A percentile compares a stretch with the other conserved stretches of the same genome.
phyloP scores from a whole-genome alignment of 2,888 invertebrate genomes.

The Drosophila leonis region DNA sequence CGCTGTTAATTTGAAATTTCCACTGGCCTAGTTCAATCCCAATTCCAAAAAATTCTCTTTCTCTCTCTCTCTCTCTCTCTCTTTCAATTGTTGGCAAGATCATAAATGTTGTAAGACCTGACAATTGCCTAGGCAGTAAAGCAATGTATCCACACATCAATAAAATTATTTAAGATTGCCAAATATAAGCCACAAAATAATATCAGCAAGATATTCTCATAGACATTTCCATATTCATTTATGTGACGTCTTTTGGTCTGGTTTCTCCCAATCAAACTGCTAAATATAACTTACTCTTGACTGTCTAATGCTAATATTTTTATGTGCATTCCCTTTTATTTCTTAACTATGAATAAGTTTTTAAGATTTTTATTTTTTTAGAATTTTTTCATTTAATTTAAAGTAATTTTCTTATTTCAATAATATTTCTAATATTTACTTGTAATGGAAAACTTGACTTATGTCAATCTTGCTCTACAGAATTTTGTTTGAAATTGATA shows the following conservation, averaged over 20 bases:
- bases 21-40: slow-evolving; percentile 70
- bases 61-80: neutral
- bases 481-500: no score
- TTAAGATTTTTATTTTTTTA: neutral
- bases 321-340: neutral
- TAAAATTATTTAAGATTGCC: neutral
- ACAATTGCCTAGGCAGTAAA: neutral
- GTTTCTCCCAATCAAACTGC: neutral
- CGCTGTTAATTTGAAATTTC: slow-evolving; percentile 72
- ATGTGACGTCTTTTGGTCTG: neutral
- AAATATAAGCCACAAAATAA: neutral
- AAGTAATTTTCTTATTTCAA: neutral
- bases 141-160: neutral
- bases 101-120: slow-evolving; percentile 20
- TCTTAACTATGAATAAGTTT: neutral
- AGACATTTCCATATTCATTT: neutral
- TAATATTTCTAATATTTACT: neutral
- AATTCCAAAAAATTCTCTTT: slow-evolving; percentile 5
- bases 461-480: neutral
- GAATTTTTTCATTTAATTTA: neutral
- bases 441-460: neutral
- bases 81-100: slow-evolving; percentile 11
- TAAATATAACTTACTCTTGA: neutral
- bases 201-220: neutral
- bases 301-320: neutral